These are phyloP conservation scores for Diplodus sargus DNA, from an alignment of 2,797 vertebrate genomes.

Conservation along the genomic window DNA sequence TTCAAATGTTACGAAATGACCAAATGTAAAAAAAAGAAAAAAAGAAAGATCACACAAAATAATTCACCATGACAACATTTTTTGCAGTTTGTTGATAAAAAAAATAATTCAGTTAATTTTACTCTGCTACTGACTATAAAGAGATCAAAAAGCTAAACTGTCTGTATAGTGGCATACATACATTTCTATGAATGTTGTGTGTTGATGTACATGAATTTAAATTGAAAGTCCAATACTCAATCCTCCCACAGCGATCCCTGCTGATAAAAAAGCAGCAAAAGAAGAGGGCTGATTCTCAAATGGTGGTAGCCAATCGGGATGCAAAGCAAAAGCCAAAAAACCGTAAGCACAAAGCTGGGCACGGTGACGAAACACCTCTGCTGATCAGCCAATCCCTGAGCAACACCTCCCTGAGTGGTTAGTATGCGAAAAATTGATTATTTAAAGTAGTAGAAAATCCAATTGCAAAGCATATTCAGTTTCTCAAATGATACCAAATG, in stretches of 20 bases:
- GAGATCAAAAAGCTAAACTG: no score
- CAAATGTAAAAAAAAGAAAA: not conserved
- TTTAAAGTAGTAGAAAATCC: not conserved
- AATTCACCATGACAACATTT: not conserved
- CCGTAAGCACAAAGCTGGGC: constrained; percentile 73
- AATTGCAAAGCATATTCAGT: not conserved
- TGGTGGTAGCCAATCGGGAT: constrained; percentile 90
- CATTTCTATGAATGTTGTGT: not conserved
- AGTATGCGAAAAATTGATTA: constrained; percentile 24
- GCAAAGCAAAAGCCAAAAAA: constrained; percentile 72
- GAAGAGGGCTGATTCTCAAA: constrained; percentile 88
- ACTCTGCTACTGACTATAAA: not conserved
- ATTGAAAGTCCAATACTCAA: not conserved
- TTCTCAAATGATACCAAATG: not conserved
- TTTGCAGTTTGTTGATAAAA: not conserved
- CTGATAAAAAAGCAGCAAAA: constrained; percentile 91
- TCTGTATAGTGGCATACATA: not conserved
- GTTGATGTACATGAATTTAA: not conserved
- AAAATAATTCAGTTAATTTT: not conserved
- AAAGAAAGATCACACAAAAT: not conserved
- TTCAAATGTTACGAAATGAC: not conserved
- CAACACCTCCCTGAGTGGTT: constrained; percentile 83
- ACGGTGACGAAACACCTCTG: constrained; percentile 81
- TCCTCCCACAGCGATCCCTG: constrained; percentile 81
- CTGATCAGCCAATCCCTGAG: constrained; percentile 84